phyloP scores from a whole-genome alignment of 2,888 invertebrate species.

The Patella ulyssiponensis region DNA sequence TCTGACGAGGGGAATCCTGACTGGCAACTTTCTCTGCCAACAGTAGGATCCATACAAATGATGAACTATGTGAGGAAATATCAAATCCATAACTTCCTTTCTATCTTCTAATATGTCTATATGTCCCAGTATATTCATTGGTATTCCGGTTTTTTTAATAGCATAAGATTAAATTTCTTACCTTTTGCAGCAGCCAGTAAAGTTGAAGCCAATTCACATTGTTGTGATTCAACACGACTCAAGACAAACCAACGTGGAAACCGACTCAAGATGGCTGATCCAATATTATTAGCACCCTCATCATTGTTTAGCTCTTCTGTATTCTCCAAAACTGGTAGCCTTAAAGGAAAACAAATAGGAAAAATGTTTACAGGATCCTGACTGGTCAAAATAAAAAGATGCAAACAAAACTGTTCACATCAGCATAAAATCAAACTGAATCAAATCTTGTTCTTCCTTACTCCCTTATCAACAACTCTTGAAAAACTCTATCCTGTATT shows the following conservation, averaged over 20 bases:
- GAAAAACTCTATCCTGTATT: too few relatives aligned
- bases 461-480: too few relatives aligned
- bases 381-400: not conserved
- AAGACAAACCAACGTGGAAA: slow-evolving; percentile 85
- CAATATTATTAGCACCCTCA: slow-evolving; percentile 75
- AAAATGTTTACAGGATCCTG: not conserved
- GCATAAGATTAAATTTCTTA: slow-evolving; percentile 54
- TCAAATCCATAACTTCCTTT: too few relatives aligned
- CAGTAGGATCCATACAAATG: too few relatives aligned
- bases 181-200: slow-evolving; percentile 83
- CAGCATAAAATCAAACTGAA: not conserved
- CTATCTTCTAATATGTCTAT: too few relatives aligned
- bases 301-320: slow-evolving; percentile 77
- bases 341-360: slow-evolving; percentile 54
- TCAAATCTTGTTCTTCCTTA: not conserved
- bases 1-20: too few relatives aligned
- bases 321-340: slow-evolving; percentile 83
- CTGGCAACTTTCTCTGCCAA: too few relatives aligned
- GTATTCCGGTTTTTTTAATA: too few relatives aligned
- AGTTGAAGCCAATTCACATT: slow-evolving; percentile 84
- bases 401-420: not conserved
- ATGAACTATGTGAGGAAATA: too few relatives aligned
- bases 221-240: slow-evolving; percentile 85
- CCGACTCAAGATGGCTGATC: slow-evolving; percentile 76
- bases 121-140: too few relatives aligned